Base-by-base conservation (phyloP, 2,888 invertebrate species). In the Synergus japonicus region DNA sequence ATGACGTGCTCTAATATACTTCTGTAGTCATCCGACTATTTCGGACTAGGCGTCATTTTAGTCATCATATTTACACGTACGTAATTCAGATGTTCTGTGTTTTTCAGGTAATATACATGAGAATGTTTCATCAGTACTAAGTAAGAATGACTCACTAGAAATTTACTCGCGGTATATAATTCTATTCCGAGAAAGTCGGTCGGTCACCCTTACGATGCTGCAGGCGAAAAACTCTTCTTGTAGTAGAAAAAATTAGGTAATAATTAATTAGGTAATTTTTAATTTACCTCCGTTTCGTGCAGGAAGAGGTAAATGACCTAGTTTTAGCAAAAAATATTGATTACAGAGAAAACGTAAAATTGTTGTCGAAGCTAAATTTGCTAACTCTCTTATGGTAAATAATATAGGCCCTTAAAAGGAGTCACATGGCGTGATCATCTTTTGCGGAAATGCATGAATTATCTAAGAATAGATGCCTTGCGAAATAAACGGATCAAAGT, bases 101-200 rank as follows among this genome's bases (percentile, higher is more conserved):
- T 73, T 73, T 73, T 54, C 54, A 73, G 46, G 78, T 79, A 79
- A 73, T 29, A 77, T 69, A 69, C 43, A 78, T 80, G 81, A 81
- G 78, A 81, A 81, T 81, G 63, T 80, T 79, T 22, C 22, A 22
- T 79, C 81, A 83, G 81, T 81, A 81, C 82, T 83, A 83, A 85
- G 84, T 83, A 83, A 41, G 29, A 54, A 29, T 85, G 85, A 85
- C 82, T 85, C 85, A 85, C 66, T 79, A 67, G 15, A 29, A 77
- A 69, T 60, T 78, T 65, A 49, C 78, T 64, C 77, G 44, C 58
- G 76, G 60, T 22, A 22, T 22, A 1, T 54, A 78, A 81, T 81
- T 81, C 81, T 78, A 76, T 84, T 84, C 83, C 76, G 54, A 73
- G 83, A 81, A 85, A 37, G 77, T 76, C 83, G 83, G 82, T 85